Percentiles rank a stretch among this genome's conserved stretches.
phyloP scores from a whole-genome alignment of 2,888 invertebrate genomes.

The Meganola albula region DNA sequence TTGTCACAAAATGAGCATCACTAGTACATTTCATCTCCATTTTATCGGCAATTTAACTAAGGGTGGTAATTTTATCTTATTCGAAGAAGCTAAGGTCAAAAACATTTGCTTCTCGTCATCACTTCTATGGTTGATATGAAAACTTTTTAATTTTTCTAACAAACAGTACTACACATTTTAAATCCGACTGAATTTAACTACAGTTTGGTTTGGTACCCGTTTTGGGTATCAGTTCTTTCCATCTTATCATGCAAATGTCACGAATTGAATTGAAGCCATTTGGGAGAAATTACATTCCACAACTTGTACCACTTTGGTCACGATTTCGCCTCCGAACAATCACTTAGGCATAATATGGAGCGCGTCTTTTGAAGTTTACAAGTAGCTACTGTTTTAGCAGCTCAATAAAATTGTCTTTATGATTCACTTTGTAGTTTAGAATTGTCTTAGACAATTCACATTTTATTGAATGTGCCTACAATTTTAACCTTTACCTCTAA shows the following conservation, averaged over 20 bases:
- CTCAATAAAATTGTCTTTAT: slow-evolving; percentile 50
- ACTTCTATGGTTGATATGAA: too few relatives aligned
- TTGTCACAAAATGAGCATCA: slow-evolving; percentile 45
- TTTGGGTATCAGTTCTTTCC: too few relatives aligned
- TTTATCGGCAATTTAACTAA: slow-evolving; percentile 41
- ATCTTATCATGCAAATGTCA: too few relatives aligned
- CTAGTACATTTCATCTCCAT: slow-evolving; percentile 40
- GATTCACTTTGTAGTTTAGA: slow-evolving; percentile 42
- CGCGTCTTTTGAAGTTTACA: slow-evolving; percentile 49
- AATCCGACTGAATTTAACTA: too few relatives aligned
- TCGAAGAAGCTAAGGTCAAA: slow-evolving; percentile 18
- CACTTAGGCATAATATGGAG: slow-evolving; percentile 34
- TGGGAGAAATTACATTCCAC: too few relatives aligned
- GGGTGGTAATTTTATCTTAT: slow-evolving; percentile 42
- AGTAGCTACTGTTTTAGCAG: slow-evolving; percentile 40
- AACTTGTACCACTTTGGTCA: slow-evolving; percentile 14
- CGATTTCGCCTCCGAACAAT: slow-evolving; percentile 30
- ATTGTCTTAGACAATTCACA: slow-evolving; percentile 43
- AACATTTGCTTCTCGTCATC: background rate
- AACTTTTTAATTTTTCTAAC: background rate
- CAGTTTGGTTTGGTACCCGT: too few relatives aligned
- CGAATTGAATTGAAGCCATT: too few relatives aligned
- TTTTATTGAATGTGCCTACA: too few relatives aligned
- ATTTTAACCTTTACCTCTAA: too few relatives aligned
- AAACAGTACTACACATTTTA: too few relatives aligned